Percentiles rank a stretch among this genome's conserved stretches.
Evolutionary conservation across 2,113 vertebrate species (phyloP).

Genomic region (Dendrocopos noguchii): DNA sequence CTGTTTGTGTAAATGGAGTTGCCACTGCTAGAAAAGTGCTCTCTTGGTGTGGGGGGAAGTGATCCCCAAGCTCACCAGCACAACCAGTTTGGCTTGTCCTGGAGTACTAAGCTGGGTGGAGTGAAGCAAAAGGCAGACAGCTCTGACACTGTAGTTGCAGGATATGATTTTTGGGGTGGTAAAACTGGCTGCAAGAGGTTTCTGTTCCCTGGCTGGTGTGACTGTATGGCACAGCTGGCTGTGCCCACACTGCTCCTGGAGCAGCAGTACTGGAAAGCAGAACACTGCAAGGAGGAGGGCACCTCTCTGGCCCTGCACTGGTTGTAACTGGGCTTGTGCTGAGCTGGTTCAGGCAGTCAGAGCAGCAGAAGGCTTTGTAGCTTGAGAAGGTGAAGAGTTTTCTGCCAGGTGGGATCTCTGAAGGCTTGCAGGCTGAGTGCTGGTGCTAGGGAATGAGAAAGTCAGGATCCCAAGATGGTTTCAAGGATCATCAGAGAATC

Average conservation of each 20-base stretch:
- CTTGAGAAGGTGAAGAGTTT: background rate
- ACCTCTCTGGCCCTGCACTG: background rate
- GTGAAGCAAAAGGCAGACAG: background rate
- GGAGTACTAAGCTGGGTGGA: background rate
- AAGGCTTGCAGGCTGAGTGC: background rate
- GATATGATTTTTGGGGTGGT: background rate
- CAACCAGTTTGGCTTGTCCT: background rate
- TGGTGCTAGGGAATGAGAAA: background rate
- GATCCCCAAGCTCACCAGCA: background rate
- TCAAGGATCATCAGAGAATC: no score
- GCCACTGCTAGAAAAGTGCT: background rate
- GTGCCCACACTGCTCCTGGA: background rate
- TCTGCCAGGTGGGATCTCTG: background rate
- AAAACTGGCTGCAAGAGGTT: background rate
- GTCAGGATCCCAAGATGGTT: background rate
- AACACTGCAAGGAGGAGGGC: background rate
- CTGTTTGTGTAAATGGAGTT: background rate
- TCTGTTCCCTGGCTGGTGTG: background rate
- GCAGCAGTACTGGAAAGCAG: background rate
- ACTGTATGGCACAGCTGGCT: background rate
- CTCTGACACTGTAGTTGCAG: background rate
- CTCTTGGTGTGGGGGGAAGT: background rate
- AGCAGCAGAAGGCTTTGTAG: background rate
- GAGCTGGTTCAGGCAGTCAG: background rate
- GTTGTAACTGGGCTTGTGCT: accelerated